Conservation (phyloP, 2,113 vertebrate genomes). For the Cephalopholis sonnerati region DNA sequence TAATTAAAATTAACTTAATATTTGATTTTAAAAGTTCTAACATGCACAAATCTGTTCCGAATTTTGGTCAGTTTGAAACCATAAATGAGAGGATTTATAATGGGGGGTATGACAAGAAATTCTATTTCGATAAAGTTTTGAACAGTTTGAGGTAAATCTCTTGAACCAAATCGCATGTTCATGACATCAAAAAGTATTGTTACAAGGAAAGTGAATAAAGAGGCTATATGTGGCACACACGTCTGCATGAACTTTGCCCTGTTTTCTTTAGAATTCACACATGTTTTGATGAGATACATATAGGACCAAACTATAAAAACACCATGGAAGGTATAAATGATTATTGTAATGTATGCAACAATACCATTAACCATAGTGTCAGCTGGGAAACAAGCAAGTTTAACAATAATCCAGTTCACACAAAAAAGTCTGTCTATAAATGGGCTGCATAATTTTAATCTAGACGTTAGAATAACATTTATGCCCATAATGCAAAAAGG, state of each 20-base stretch:
- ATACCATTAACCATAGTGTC: conserved; percentile 6
- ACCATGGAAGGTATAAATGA: conserved; percentile 30
- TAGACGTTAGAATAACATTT: conserved; percentile 27
- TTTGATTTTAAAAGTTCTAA: not conserved
- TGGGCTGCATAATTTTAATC: conserved; percentile 39
- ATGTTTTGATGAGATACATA: conserved; percentile 59
- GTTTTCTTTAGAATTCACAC: conserved; percentile 48
- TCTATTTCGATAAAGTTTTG: conserved; percentile 59
- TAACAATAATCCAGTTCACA: conserved; percentile 52
- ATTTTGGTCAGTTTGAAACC: conserved; percentile 66
- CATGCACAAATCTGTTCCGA: conserved; percentile 4
- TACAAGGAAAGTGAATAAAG: conserved; percentile 38
- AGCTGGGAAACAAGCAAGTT: conserved; percentile 47
- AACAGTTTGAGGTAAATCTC: conserved; percentile 12
- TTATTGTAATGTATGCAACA: conserved; percentile 25
- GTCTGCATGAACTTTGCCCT: conserved; percentile 68
- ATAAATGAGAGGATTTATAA: conserved; percentile 76
- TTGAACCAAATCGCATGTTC: conserved; percentile 24
- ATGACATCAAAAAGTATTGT: conserved; percentile 35
- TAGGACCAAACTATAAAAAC: conserved; percentile 65
- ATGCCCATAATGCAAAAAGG: conserved; percentile 10
- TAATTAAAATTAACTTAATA: no score
- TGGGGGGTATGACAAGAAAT: conserved; percentile 60
- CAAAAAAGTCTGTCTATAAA: conserved; percentile 50
- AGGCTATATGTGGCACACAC: conserved; percentile 67